Base-by-base conservation (phyloP, 2,888 invertebrate genomes). In the Sussaba pulchella region DNA sequence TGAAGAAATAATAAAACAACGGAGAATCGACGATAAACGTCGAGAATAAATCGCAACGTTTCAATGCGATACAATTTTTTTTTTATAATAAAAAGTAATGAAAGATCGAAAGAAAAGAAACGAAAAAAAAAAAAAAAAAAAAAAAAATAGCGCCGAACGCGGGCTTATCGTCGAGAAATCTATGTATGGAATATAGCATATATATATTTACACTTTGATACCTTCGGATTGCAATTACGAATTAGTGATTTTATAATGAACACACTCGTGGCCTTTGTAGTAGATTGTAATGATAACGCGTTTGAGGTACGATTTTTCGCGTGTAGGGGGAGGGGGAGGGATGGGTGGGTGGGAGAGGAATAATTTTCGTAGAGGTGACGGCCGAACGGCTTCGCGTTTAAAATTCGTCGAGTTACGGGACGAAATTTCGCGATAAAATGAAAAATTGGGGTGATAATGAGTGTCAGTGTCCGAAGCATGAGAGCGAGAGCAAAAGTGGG, bases 201-300 rank as follows among this genome's bases (percentile, higher is more conserved):
- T 78, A 86, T 78, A 83, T 84, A 81, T 84, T 85, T 87, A 86
- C 74, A 83, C 82, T 85, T 80, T 81, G 73, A 82, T 82, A 82
- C 77, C 79, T 74, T 82, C 71, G 79, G 75, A 78, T 82, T 63
- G 78, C 84, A 86, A 86, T 87, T 85, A 87, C 85, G 85, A 83
- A 86, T 87, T 87, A 89, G 88, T 87, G 84, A 88, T 91, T 90
- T 90, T 91, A 90, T 88, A 90, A 88, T 86, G 84, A 88, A 84
- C 84, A 90, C 89, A 90, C 88, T 89, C 85, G 91, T 91, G 91
- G 91, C 91, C 91, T 91, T 91, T 86, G 88, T 89, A 83, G 75
- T 81, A 79, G 74, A 59, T 69, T 73, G 45, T 72, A 75, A 64
- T 45, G 43, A 57, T 52, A 17, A 9, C 57, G 67, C 54, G 54